phyloP scores from a whole-genome alignment of 2,113 vertebrate genomes.

The Ondatra zibethicus region DNA sequence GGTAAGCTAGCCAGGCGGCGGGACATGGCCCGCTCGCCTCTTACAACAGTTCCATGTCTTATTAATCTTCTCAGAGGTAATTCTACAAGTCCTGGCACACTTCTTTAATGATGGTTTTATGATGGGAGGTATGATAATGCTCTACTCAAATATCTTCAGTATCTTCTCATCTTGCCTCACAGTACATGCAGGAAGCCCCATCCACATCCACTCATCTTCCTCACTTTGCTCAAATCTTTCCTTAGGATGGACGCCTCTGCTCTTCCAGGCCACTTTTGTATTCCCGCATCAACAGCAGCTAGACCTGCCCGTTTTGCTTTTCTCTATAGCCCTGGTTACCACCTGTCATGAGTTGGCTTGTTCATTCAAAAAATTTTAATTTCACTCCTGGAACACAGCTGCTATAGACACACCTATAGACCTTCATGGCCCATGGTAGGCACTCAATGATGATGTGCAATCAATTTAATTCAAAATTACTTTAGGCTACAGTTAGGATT shows the following conservation, averaged over 20 bases:
- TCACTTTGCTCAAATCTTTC: background rate
- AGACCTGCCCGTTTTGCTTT: background rate
- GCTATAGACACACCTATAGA: background rate
- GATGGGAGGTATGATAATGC: background rate
- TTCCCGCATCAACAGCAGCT: background rate
- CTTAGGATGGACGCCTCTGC: background rate
- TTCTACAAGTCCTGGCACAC: background rate
- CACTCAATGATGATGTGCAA: background rate
- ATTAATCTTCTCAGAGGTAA: background rate
- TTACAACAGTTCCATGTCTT: too few species aligned
- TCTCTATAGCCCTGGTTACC: background rate
- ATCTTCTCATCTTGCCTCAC: background rate
- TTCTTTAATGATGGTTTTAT: background rate
- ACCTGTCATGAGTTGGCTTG: background rate
- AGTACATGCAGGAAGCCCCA: too few species aligned
- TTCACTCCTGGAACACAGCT: background rate
- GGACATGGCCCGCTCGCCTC: too few species aligned
- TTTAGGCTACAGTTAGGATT: background rate
- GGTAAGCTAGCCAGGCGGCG: too few species aligned
- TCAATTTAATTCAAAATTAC: background rate
- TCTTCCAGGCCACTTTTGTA: background rate
- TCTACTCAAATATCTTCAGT: background rate
- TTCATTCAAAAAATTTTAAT: background rate
- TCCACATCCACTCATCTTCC: background rate
- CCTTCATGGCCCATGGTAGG: background rate